phyloP scores from a whole-genome alignment of 2,113 vertebrate genomes.

The Oncorhynchus mykiss region DNA sequence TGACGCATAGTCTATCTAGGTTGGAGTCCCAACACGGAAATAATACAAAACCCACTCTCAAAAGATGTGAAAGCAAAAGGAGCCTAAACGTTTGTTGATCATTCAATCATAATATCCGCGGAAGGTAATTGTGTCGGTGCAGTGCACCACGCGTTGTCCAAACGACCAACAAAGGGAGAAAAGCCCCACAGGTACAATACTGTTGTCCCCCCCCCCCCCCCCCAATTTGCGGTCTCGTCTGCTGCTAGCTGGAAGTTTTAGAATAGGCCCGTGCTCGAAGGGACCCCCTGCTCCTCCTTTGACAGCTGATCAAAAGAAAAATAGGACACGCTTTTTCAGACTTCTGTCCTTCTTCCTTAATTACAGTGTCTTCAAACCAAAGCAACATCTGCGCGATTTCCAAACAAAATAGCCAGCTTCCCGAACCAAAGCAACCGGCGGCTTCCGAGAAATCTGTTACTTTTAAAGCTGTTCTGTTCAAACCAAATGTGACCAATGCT shows the following conservation, averaged over 20 bases:
- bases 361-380: constrained; percentile 83
- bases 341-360: constrained; percentile 78
- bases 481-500: constrained; percentile 10
- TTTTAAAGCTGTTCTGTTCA: constrained; percentile 37
- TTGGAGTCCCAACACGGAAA: neutral
- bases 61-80: neutral
- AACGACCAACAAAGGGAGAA: neutral
- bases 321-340: constrained; percentile 83
- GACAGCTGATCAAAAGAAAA: constrained; percentile 83
- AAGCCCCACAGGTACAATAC: constrained; percentile 20
- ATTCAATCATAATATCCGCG: neutral
- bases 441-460: constrained; percentile 64
- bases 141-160: neutral
- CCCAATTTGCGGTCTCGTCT: constrained; percentile 70
- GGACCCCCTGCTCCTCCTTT: constrained; percentile 77
- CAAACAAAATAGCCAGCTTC: constrained; percentile 64
- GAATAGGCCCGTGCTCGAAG: constrained; percentile 59
- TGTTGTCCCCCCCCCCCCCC: constrained; percentile 48
- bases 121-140: neutral
- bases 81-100: too few species aligned
- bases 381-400: constrained; percentile 82
- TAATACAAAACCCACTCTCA: neutral
- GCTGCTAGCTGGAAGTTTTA: constrained; percentile 76
- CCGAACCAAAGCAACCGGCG: constrained; percentile 58
- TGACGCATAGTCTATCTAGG: neutral